Conservation (phyloP, 2,888 invertebrate genomes). For the Empis livida region DNA sequence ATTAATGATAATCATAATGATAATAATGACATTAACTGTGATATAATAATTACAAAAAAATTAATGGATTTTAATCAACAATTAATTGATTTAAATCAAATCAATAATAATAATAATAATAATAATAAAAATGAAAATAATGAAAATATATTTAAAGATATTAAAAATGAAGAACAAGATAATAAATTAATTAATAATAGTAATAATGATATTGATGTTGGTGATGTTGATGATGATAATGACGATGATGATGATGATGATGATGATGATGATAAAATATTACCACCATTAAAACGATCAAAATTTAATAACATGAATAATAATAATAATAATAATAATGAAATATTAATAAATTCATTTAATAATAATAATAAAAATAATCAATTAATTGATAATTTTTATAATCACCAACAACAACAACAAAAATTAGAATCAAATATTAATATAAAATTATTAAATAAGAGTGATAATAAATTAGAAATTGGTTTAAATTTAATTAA, state of each 20-base stretch:
- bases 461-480: not conserved
- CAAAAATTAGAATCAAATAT: too few species aligned
- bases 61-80: not conserved
- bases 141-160: constrained; percentile 17
- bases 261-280: too few species aligned
- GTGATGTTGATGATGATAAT: not conserved
- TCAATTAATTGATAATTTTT: too few species aligned
- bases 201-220: not conserved
- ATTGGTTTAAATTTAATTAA: too few species aligned
- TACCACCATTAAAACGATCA: constrained; percentile 13
- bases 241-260: too few species aligned
- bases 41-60: not conserved
- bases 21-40: not conserved
- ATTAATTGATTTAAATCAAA: not conserved
- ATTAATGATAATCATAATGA: not conserved
- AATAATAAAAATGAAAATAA: constrained; percentile 5
- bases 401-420: too few species aligned
- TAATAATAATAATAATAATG: not conserved
- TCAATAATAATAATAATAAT: constrained; percentile 4
- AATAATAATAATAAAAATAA: too few species aligned
- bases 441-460: not conserved
- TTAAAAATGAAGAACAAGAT: constrained; percentile 5
- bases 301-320: constrained; percentile 12
- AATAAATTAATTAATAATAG: not conserved
- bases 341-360: too few species aligned